These are phyloP conservation scores for Schizaphis graminum DNA, from an alignment of 2,888 invertebrate genomes.

Conservation along the genomic window DNA sequence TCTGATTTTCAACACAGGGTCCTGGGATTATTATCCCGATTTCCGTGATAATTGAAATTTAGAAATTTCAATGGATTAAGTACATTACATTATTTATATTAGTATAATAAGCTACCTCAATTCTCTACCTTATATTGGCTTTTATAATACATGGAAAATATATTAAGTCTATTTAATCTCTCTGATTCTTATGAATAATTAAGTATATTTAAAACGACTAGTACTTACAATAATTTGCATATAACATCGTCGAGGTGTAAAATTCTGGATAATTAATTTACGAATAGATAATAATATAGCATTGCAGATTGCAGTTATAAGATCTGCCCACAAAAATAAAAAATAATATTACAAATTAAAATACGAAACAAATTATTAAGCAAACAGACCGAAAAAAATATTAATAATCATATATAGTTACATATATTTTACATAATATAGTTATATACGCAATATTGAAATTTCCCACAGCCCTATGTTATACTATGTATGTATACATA, in stretches of 20 bases:
- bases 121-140: not conserved
- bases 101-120: not conserved
- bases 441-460: no score
- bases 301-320: not conserved
- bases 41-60: not conserved
- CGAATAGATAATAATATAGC: not conserved
- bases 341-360: not conserved
- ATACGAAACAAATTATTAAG: no score
- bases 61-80: not conserved
- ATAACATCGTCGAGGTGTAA: not conserved
- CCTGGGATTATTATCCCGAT: not conserved
- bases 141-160: not conserved
- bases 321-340: not conserved
- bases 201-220: not conserved
- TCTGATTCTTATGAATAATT: not conserved
- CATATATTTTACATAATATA: no score
- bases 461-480: no score
- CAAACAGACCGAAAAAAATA: no score
- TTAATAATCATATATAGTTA: no score
- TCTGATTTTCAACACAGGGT: not conserved
- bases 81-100: not conserved
- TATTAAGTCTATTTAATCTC: not conserved
- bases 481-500: no score
- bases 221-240: not conserved
- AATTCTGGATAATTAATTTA: not conserved